Conservation (phyloP, 2,888 invertebrate species). For the Melanophora roralis region DNA sequence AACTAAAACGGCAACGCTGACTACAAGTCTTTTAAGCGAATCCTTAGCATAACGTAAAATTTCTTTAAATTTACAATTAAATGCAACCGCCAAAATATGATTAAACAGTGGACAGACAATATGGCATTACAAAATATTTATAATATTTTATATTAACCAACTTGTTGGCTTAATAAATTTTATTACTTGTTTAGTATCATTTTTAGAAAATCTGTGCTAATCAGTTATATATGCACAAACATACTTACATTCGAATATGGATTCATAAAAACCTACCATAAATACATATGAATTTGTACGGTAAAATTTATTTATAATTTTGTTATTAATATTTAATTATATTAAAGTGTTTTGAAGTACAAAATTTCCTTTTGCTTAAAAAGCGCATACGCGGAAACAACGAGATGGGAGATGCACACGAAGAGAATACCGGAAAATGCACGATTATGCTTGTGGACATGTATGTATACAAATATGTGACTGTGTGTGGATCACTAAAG, state of each 20-base stretch:
- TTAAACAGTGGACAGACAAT: no score
- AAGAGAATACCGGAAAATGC: slow-evolving; percentile 47
- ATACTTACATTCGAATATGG: no score
- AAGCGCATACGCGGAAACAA: slow-evolving; percentile 64
- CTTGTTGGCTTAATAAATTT: not conserved
- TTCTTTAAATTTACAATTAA: no score
- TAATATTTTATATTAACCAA: no score
- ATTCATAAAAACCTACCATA: not conserved
- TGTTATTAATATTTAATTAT: slow-evolving; percentile 17
- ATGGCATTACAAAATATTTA: no score
- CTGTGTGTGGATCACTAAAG: slow-evolving; percentile 4
- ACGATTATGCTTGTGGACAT: not conserved
- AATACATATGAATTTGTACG: no score
- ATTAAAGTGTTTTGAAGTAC: slow-evolving; percentile 11
- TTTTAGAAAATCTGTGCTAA: not conserved
- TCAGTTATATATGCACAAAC: not conserved
- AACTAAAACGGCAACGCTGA: no score
- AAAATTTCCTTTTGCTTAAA: not conserved
- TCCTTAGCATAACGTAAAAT: no score
- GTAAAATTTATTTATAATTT: no score
- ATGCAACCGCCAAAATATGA: no score
- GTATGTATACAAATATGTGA: not conserved
- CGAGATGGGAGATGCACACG: slow-evolving; percentile 41
- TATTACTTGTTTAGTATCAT: not conserved
- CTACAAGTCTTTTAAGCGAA: no score